Conservation (phyloP, 2,113 vertebrate species). For the Mugil cephalus region DNA sequence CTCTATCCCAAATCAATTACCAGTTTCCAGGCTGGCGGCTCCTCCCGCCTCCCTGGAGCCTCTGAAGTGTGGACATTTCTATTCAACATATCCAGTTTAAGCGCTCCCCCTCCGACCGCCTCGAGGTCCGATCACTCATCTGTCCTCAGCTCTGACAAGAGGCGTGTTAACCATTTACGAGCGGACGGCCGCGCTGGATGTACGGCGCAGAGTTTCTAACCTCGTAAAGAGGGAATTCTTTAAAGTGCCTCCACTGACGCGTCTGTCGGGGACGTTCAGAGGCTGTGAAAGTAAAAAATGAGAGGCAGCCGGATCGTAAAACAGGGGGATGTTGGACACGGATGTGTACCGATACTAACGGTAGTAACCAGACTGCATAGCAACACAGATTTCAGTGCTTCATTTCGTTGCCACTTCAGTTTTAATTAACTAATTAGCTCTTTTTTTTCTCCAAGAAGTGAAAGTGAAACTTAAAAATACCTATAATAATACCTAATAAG, state of each 20-base stretch:
- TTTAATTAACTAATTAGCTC: too few species aligned
- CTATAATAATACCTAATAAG: too few species aligned
- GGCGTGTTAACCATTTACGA: constrained; percentile 43
- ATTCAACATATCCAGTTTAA: constrained; percentile 31
- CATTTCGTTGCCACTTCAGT: too few species aligned
- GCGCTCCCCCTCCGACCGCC: constrained; percentile 14
- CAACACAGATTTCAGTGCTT: too few species aligned
- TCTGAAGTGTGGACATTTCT: constrained; percentile 53
- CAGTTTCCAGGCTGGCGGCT: constrained; percentile 12
- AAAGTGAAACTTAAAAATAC: too few species aligned
- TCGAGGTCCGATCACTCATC: constrained; percentile 55
- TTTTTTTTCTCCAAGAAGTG: too few species aligned
- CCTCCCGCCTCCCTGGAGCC: constrained; percentile 45
- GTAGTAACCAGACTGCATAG: too few species aligned
- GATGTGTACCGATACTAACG: too few species aligned
- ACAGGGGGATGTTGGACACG: too few species aligned
- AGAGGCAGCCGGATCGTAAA: too few species aligned
- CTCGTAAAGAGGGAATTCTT: constrained; percentile 26
- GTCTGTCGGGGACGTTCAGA: constrained; percentile 17
- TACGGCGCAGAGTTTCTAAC: constrained; percentile 2
- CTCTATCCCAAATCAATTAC: constrained; percentile 74
- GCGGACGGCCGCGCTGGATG: neutral
- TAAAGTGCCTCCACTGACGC: constrained; percentile 18
- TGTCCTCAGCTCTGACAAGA: constrained; percentile 38
- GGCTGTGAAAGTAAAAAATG: constrained; percentile 18